phyloP scores from a whole-genome alignment of 2,888 invertebrate genomes.

The Galeopsomyia nigrocyanea region DNA sequence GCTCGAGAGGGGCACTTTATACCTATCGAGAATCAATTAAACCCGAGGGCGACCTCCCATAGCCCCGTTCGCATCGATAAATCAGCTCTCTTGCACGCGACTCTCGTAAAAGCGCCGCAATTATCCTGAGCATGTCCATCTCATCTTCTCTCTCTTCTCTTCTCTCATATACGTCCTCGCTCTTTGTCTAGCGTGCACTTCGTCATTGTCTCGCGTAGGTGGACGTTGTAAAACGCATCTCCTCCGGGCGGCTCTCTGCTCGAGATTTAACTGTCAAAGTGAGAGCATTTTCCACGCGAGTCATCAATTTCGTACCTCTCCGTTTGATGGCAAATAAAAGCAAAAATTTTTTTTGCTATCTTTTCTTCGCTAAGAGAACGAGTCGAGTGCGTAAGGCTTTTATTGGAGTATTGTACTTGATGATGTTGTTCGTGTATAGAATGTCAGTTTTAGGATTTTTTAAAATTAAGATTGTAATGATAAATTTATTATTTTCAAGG shows the following conservation, averaged over 20 bases:
- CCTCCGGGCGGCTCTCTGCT: neutral
- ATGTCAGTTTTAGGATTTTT: no score
- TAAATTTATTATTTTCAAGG: no score
- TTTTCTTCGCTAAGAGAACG: no score
- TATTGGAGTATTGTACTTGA: no score
- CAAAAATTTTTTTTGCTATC: no score
- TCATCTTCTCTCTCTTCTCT: neutral
- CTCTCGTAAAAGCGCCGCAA: slow-evolving; percentile 30
- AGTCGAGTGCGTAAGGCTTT: no score
- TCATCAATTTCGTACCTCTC: slow-evolving; percentile 16
- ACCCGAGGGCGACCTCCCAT: neutral
- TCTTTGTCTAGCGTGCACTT: neutral
- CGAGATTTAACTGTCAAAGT: slow-evolving; percentile 2
- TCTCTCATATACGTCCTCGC: no score
- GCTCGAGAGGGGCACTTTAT: neutral
- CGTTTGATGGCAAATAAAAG: no score
- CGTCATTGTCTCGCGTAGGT: slow-evolving; percentile 31
- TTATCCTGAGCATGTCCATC: neutral
- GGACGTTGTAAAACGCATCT: slow-evolving; percentile 5
- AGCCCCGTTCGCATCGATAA: neutral
- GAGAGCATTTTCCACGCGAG: neutral
- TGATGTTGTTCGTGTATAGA: no score
- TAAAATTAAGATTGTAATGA: no score
- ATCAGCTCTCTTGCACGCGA: no score
- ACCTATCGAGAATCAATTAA: slow-evolving; percentile 15